These are phyloP conservation scores for Sphenodon punctatus DNA, from an alignment of 2,797 vertebrate genomes.

Conservation along the genomic window DNA sequence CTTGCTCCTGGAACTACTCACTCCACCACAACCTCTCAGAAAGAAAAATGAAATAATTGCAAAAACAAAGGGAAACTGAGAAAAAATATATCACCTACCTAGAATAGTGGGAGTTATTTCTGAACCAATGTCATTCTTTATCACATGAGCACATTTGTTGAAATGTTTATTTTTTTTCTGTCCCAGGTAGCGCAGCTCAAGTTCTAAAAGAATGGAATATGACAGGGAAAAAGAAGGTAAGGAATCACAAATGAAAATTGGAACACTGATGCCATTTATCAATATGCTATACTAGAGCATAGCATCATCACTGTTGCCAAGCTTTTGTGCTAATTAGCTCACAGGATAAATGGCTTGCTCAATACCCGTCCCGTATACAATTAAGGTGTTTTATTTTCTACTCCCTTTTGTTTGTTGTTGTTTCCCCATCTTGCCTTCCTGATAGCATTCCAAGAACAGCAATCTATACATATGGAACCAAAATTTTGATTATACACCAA, in stretches of 20 bases:
- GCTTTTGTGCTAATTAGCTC: slow-evolving; percentile 2
- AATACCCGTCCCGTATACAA: neutral
- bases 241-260: slow-evolving; percentile 8
- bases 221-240: slow-evolving; percentile 83
- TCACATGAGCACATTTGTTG: slow-evolving; percentile 20
- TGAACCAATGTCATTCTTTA: slow-evolving; percentile 4
- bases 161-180: slow-evolving; percentile 57
- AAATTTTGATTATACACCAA: neutral
- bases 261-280: neutral
- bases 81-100: neutral
- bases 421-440: neutral
- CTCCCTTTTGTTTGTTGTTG: neutral
- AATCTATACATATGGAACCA: neutral
- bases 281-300: neutral
- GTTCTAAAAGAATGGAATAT: slow-evolving; percentile 83
- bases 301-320: neutral
- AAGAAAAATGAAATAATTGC: too few species aligned
- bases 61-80: slow-evolving; percentile 30
- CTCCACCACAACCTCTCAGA: too few species aligned
- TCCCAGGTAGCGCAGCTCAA: slow-evolving; percentile 75
- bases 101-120: slow-evolving; percentile 20
- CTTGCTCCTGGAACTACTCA: too few species aligned
- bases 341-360: neutral
- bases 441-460: neutral
- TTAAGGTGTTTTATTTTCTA: neutral